These are phyloP conservation scores for Poecilus cupreus DNA, from an alignment of 2,888 invertebrate species.

Conservation along the genomic window DNA sequence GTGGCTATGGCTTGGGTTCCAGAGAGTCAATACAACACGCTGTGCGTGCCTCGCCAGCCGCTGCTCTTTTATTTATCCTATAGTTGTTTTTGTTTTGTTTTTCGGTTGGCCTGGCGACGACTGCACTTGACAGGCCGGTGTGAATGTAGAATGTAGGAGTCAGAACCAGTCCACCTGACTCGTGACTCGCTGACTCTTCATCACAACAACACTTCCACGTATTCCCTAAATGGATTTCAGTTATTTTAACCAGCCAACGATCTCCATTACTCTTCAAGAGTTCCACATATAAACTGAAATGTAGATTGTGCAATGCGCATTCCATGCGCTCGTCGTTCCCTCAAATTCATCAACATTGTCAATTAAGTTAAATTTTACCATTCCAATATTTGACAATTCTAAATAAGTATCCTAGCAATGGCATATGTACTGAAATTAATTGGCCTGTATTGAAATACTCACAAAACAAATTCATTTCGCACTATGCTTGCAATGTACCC, in stretches of 20 bases:
- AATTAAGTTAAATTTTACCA: neutral
- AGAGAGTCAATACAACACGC: neutral
- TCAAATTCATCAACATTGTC: too few species aligned
- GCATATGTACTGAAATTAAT: too few species aligned
- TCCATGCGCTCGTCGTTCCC: too few species aligned
- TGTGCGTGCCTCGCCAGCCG: neutral
- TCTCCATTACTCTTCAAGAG: constrained; percentile 1
- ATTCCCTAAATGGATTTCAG: constrained; percentile 26
- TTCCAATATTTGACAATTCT: neutral
- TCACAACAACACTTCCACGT: constrained; percentile 31
- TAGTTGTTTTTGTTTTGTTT: constrained; percentile 12
- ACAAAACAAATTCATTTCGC: too few species aligned
- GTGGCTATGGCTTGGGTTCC: neutral
- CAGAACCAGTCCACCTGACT: constrained; percentile 32
- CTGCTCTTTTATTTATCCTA: neutral
- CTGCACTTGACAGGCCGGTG: neutral
- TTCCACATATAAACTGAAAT: constrained; percentile 6
- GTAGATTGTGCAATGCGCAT: neutral
- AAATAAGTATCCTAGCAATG: too few species aligned
- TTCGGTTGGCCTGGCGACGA: constrained; percentile 11
- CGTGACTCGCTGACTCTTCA: constrained; percentile 3
- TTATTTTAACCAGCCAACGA: constrained; percentile 29
- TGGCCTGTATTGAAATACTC: too few species aligned
- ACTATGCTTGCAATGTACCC: too few species aligned
- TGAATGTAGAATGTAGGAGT: constrained; percentile 30